Percentiles rank a stretch among this genome's conserved stretches.
These are phyloP conservation scores for Corythoichthys intestinalis DNA, from an alignment of 2,113 vertebrate genomes.

Conservation along the genomic window DNA sequence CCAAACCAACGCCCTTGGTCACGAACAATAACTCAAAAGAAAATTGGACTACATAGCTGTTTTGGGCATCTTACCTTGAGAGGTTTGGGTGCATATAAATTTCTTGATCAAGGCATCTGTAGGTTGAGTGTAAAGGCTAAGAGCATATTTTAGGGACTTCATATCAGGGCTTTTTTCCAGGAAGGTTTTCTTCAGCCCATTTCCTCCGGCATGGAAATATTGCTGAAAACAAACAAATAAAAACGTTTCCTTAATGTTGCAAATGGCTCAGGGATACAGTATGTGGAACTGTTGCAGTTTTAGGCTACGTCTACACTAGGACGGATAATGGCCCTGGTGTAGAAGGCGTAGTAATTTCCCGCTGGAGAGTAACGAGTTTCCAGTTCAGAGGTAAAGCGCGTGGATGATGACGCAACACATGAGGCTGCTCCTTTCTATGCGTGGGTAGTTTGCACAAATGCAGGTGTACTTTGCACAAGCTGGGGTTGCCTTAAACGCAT, in stretches of 20 bases:
- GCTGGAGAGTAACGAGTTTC: too few species aligned
- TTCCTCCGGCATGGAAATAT: constrained; percentile 99
- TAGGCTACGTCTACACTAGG: too few species aligned
- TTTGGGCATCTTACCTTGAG: constrained; percentile 81
- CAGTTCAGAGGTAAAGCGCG: too few species aligned
- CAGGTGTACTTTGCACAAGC: too few species aligned
- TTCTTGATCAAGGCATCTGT: constrained; percentile 98
- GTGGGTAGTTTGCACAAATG: too few species aligned
- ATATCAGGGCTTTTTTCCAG: constrained; percentile 94
- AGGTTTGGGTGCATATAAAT: constrained; percentile 91
- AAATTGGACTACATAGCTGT: neutral
- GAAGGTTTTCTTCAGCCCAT: constrained; percentile 95
- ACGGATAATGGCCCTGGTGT: too few species aligned
- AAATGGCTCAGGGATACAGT: constrained; percentile 11
- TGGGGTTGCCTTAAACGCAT: too few species aligned
- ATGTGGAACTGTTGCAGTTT: constrained; percentile 25
- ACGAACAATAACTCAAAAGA: neutral
- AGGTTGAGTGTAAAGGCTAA: constrained; percentile 96
- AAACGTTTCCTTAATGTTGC: constrained; percentile 2
- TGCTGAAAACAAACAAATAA: constrained; percentile 75
- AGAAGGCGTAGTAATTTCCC: too few species aligned
- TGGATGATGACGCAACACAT: too few species aligned
- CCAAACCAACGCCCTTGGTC: too few species aligned
- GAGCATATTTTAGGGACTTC: constrained; percentile 91
- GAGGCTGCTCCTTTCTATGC: too few species aligned